Evolutionary conservation across 2,113 vertebrate species (phyloP), one percentile per base, ranked within the genome.

Genomic region (Apodemus sylvaticus): DNA sequence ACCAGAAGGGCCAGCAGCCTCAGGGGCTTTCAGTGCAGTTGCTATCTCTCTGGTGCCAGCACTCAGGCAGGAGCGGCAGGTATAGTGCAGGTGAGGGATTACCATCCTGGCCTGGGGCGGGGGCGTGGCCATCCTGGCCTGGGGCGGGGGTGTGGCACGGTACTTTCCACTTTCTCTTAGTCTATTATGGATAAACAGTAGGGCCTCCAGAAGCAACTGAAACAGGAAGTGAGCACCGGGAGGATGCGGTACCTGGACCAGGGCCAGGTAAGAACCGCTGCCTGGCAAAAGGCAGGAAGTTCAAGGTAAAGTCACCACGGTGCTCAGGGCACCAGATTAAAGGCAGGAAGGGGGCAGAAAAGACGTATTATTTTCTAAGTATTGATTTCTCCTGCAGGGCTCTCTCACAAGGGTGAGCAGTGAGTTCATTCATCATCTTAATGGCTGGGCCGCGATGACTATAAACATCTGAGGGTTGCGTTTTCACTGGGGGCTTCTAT

Each of bases 341-440:
- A 97, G 86, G 85, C 93, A 8, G 9, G 94, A 97, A 97, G 95
- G 36, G 77, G 92, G 94, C 1, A 12, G 96, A 86, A 98, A 92
- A 95, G 8, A 60, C 45, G 97, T 90, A 36, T 26, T 92, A 93
- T 88, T 89, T 96, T 89, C 73, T 93, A 51, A 83, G 73, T 81
- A 95, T 94, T 1, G 0, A 51, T 93, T 82, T 68, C 89, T 70
- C n/a, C 95, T 94, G 55, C 90, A 74, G 93, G 96, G 91, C 92
- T 96, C 70, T 82, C 96, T 96, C 86, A 94, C 74, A 14, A 92
- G 86, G 92, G 90, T 62, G 81, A 86, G 94, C 55, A 58, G 81
- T 20, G 53, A 76, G 77, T 96, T 94, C 97, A 96, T 97, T 94
- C 95, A 97, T 96, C 95, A 97, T 95, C 94, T 91, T 95, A 95